phyloP scores from a whole-genome alignment of 2,113 vertebrate species.

The Microtus ochrogaster region DNA sequence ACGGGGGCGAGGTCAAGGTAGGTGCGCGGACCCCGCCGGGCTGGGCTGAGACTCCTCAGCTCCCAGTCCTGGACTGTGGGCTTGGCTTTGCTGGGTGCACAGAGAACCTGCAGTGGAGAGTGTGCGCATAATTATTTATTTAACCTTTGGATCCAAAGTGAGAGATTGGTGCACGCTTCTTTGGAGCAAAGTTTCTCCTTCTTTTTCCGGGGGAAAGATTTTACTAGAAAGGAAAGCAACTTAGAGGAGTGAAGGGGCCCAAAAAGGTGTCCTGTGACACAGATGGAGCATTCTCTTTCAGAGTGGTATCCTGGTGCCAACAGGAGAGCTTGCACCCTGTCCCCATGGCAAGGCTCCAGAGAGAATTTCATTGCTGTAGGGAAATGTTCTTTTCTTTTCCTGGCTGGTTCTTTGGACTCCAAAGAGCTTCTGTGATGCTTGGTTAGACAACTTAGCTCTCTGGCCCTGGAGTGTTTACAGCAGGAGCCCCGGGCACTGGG shows the following conservation, averaged over 20 bases:
- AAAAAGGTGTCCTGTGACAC: rapidly evolving
- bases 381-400: not conserved
- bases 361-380: not conserved
- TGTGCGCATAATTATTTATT: conserved; percentile 27
- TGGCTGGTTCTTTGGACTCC: not conserved
- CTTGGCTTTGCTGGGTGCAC: not conserved
- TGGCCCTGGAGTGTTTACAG: not conserved
- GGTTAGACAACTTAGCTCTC: not conserved
- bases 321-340: not conserved
- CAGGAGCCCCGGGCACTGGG: not conserved
- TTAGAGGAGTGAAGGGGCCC: not conserved
- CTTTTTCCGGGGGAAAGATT: not conserved
- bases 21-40: not conserved
- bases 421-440: not conserved
- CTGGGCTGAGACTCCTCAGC: not conserved
- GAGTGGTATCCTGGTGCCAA: not conserved
- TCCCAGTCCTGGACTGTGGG: not conserved
- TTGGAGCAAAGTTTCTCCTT: not conserved
- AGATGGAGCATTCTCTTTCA: rapidly evolving
- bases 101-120: not conserved
- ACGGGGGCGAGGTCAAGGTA: conserved; percentile 85
- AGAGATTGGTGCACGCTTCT: not conserved
- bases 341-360: not conserved
- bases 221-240: not conserved
- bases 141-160: not conserved